Evolutionary conservation across 2,113 vertebrate genomes (phyloP), one percentile per base, ranked within the genome.

Genomic region (Gorilla gorilla): DNA sequence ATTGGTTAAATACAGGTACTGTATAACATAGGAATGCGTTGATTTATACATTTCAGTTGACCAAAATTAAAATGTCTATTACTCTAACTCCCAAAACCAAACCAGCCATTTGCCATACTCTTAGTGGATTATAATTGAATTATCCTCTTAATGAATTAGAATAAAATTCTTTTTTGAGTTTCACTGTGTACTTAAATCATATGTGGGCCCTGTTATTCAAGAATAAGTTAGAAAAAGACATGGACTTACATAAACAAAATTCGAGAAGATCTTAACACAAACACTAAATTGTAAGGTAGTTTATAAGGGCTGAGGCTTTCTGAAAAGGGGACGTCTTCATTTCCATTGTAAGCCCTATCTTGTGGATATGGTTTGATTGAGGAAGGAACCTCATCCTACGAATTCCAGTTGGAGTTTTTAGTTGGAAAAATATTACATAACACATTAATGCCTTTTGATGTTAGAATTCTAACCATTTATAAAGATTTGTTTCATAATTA

Each of bases 341-440:
- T 27, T 93, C 10, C 6, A 32, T 92, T 90, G 7, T 95, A 50
- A 96, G 95, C 98, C 81, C 97, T 98, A 96, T 97, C 98, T 97
- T 81, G 97, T 98, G 97, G 96, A 57, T 96, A 7, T 87, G 1
- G 52, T 93, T 82, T 78, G 79, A 84, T 38, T 32, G 25, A 13
- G 68, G 1, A 18, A 68, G 84, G 50, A 66, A n/a, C 40, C 61
- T 96, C 32, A 81, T 35, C 13, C 57, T 76, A 73, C 68, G 45
- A 95, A 64, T 89, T 83, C 35, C 23, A 55, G 50, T n/a, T 89
- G 18, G 27, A 83, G 22, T 64, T 90, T 93, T 50, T 68, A 89
- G 14, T 59, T 89, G 82, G 82, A 82, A 95, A 93, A 83, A 84
- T 92, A 72, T 16, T 38, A 75, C 14, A 57, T 55, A 95, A 78